Base-by-base conservation (phyloP, 2,797 vertebrate genomes). In the Brotula barbata region DNA sequence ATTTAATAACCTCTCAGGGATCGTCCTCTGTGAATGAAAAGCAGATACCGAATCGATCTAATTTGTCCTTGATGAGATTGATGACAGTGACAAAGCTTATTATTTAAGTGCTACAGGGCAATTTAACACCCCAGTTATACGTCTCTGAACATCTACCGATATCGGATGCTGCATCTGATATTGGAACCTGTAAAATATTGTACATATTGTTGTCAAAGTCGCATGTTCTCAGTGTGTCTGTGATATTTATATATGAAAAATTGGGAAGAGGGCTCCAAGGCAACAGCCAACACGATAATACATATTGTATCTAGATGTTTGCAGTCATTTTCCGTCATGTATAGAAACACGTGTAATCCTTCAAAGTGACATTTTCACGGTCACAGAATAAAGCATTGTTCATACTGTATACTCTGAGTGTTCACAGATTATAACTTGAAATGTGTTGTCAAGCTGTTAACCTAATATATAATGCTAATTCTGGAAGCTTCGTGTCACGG, bases 231-330 rank as follows among this genome's bases (percentile, higher is more conserved):
- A 61, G n/a, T 23, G 61, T 52, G 60, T 69, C 37, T 59, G 40
- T 64, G 63, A 55, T 31, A 49, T 15, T 22, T 37, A 16, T 13
- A 34, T 64, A 50, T 64, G 44, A 63, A 69, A 65, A 50, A 22
- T 59, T 67, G 72, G 13, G 56, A 43, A 76, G 65, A 84, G 68
- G 78, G 64, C 77, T 84, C 57, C 65, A 54, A 54, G 66, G 75
- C 67, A 75, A 68, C 64, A 37, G 54, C 47, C 39, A 28, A 34
- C 56, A 34, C 36, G 19, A 67, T 25, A 52, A 40, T 50, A 57
- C 23, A 65, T 12, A 12, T 10, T 14, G 34, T 36, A 36, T 12
- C 34, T 36, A 36, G 8, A 36, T 36, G 8, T 36, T 4, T 36
- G 34, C 34, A 36, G 8, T 10, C 34, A 36, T 36, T 36, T 36